Percentiles rank a stretch among this genome's conserved stretches.
phyloP scores from a whole-genome alignment of 2,113 vertebrate genomes.

The Crypturellus undulatus region DNA sequence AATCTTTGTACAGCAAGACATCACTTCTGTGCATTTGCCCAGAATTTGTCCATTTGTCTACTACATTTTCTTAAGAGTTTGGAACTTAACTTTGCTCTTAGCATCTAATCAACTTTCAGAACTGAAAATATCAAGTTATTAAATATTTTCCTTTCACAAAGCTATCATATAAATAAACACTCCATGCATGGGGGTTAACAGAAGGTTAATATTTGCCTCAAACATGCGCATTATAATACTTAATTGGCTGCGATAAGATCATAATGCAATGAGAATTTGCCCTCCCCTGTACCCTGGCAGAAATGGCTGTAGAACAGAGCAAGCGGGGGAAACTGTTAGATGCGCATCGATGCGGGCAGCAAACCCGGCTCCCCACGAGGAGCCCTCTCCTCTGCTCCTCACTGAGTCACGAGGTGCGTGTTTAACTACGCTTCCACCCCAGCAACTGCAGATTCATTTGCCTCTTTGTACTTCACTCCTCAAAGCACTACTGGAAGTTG shows the following conservation, averaged over 20 bases:
- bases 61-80: neutral
- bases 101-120: neutral
- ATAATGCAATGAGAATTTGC: constrained; percentile 55
- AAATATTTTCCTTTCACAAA: neutral
- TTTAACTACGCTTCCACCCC: fast-evolving
- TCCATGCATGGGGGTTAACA: constrained; percentile 51
- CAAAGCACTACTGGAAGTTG: neutral
- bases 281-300: constrained; percentile 75
- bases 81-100: neutral
- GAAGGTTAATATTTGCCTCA: constrained; percentile 33
- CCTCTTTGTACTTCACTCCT: neutral
- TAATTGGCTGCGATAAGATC: constrained; percentile 8
- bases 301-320: constrained; percentile 56
- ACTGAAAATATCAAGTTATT: neutral
- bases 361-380: neutral
- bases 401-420: fast-evolving
- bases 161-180: neutral
- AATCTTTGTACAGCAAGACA: neutral
- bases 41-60: neutral
- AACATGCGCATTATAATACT: constrained; percentile 56
- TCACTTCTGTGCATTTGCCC: neutral
- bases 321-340: constrained; percentile 85
- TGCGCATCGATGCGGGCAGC: constrained; percentile 64
- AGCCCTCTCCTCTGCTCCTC: neutral
- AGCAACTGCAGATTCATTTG: neutral